phyloP scores from a whole-genome alignment of 2,113 vertebrate genomes.

The Rynchops niger region DNA sequence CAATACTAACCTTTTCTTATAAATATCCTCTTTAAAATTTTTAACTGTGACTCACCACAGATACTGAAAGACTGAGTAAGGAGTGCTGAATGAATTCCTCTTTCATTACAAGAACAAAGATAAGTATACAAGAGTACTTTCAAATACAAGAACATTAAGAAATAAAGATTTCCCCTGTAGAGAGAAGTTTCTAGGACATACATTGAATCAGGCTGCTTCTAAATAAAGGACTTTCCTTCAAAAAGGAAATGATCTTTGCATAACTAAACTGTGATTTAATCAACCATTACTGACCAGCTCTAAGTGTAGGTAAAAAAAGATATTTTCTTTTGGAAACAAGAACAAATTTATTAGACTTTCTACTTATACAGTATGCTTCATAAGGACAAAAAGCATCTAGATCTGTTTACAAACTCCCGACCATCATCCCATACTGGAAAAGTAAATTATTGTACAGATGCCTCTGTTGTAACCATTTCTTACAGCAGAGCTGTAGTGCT shows the following conservation, averaged over 20 bases:
- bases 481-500: not conserved
- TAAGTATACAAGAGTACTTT: not conserved
- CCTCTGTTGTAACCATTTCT: not conserved
- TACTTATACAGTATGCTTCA: not conserved
- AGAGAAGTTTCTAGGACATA: not conserved
- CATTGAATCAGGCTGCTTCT: not conserved
- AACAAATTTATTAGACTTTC: not conserved
- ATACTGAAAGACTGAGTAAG: not conserved
- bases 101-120: conserved; percentile 21
- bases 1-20: not conserved
- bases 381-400: not conserved
- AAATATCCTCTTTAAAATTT: not conserved
- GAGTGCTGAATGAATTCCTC: conserved; percentile 1
- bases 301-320: not conserved
- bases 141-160: not conserved
- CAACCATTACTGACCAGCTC: not conserved
- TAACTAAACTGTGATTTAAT: not conserved
- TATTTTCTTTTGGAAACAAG: not conserved
- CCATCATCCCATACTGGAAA: not conserved
- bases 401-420: not conserved
- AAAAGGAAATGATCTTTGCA: not conserved
- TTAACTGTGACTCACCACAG: not conserved
- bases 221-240: not conserved
- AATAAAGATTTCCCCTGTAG: not conserved
- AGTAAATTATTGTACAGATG: not conserved